These are phyloP conservation scores for Cyphomyrus discorhynchus DNA, from an alignment of 2,113 vertebrate genomes.

Conservation along the genomic window DNA sequence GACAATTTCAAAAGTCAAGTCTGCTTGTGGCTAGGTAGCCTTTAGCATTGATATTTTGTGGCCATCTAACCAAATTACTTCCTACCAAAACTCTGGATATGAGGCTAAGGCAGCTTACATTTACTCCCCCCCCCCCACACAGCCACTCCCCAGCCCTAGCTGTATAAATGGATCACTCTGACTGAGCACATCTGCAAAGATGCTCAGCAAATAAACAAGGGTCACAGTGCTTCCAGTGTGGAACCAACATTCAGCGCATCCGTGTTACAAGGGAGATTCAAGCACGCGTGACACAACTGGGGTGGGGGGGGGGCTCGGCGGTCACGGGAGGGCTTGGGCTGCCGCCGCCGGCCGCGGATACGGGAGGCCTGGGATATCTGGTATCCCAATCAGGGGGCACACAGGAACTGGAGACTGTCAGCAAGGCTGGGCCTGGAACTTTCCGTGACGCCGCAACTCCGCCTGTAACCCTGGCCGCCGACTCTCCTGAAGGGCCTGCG, in stretches of 20 bases:
- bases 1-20: background rate
- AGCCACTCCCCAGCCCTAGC: background rate
- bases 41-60: background rate
- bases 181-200: conserved; percentile 4
- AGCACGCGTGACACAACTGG: background rate
- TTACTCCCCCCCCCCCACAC: background rate
- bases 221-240: background rate
- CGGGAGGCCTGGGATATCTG: conserved; percentile 17
- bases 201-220: background rate
- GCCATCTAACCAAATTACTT: background rate
- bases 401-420: conserved; percentile 20
- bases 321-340: background rate
- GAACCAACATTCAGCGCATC: background rate
- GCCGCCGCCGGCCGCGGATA: background rate
- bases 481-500: background rate
- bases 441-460: conserved; percentile 23
- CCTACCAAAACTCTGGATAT: background rate
- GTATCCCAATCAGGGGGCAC: conserved; percentile 28
- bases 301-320: background rate
- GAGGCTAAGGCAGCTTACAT: background rate
- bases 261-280: background rate
- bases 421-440: conserved; percentile 9
- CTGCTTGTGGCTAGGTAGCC: background rate
- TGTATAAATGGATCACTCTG: background rate
- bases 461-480: conserved; percentile 5